A percentile compares a stretch with the other conserved stretches of the same genome.
These are phyloP conservation scores for Dolichoris vasculosae DNA, from an alignment of 1,140 invertebrate genomes.

Conservation along the genomic window DNA sequence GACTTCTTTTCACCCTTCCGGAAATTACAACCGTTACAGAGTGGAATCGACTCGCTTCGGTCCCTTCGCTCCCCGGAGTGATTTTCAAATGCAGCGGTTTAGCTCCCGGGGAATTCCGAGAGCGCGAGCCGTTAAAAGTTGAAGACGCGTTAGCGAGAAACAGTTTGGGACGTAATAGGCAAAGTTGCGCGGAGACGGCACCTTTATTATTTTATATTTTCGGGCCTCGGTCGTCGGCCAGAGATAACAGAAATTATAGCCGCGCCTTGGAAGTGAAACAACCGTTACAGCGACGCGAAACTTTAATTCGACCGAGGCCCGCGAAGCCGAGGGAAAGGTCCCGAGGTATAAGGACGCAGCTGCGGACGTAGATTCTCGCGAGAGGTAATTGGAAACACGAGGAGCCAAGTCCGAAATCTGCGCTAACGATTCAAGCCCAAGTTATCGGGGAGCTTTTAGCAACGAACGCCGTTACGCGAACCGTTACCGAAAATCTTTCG, in stretches of 20 bases:
- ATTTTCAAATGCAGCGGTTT: neutral
- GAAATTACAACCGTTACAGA: conserved; percentile 37
- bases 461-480: too few species aligned
- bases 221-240: conserved; percentile 51
- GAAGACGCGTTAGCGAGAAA: conserved; percentile 65
- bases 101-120: neutral
- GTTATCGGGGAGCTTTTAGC: too few species aligned
- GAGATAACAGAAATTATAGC: conserved; percentile 73
- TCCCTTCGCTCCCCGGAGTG: neutral
- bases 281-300: conserved; percentile 67
- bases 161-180: conserved; percentile 70
- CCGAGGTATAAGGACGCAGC: neutral
- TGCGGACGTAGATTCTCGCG: neutral
- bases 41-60: neutral
- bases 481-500: neutral
- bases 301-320: conserved; percentile 61
- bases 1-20: neutral
- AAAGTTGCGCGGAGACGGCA: conserved; percentile 62
- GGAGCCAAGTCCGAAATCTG: neutral
- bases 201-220: conserved; percentile 74
- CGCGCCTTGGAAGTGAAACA: conserved; percentile 68
- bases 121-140: conserved; percentile 30
- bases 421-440: neutral
- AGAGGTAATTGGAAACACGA: neutral
- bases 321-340: neutral